Conservation (phyloP, 2,797 vertebrate genomes). For the Ibycter americanus region DNA sequence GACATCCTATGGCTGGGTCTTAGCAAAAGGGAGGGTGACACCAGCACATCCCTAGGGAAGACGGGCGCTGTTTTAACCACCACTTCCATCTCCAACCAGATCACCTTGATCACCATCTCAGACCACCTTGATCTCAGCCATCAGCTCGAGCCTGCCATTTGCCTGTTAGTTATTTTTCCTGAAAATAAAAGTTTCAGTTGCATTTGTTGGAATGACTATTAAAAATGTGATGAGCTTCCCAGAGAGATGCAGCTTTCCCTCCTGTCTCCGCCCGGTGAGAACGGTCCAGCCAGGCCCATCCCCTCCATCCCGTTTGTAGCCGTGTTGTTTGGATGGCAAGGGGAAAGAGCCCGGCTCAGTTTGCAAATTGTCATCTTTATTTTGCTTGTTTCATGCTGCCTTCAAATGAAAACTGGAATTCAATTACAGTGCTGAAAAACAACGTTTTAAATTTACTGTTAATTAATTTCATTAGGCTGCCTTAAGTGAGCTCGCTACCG, state of each 20-base stretch:
- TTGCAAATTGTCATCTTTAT: not conserved
- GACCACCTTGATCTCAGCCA: not conserved
- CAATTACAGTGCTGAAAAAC: constrained; percentile 25
- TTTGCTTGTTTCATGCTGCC: constrained; percentile 13
- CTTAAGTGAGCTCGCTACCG: not conserved
- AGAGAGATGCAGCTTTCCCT: not conserved
- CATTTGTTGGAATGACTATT: not conserved
- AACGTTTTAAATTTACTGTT: constrained; percentile 46
- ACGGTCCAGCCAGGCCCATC: fast-evolving
- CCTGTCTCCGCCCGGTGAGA: not conserved
- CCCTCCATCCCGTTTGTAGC: not conserved
- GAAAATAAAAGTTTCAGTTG: not conserved
- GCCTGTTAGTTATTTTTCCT: not conserved
- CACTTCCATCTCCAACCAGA: not conserved
- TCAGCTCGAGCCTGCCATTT: not conserved
- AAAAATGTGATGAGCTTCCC: not conserved
- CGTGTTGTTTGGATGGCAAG: fast-evolving
- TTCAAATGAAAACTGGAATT: constrained; percentile 43
- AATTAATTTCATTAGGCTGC: constrained; percentile 61
- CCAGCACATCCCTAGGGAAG: not conserved
- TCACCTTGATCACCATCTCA: not conserved
- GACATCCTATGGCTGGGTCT: not conserved
- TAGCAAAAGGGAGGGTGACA: not conserved
- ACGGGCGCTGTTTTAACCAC: not conserved
- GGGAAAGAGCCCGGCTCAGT: not conserved